Conservation (phyloP, 2,888 invertebrate genomes). For the Lapara coniferarum region DNA sequence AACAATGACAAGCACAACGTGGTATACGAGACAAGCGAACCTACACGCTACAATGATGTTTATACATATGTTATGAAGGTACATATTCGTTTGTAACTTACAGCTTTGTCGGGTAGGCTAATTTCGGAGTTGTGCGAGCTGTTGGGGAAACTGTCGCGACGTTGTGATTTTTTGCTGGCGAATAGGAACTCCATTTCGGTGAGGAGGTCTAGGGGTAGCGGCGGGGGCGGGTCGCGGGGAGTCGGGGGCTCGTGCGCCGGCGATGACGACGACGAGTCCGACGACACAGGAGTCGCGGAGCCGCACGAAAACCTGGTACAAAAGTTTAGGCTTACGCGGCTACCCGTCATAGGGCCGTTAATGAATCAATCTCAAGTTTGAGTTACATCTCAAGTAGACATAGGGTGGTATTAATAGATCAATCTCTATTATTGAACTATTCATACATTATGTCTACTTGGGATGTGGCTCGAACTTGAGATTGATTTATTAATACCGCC, state of each 20-base stretch:
- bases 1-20: conserved; percentile 46
- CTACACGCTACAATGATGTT: conserved; percentile 39
- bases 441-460: no score
- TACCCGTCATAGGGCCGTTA: neutral
- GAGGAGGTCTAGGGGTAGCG: conserved; percentile 70
- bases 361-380: no score
- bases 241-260: conserved; percentile 54
- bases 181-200: conserved; percentile 76
- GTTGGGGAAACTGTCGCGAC: conserved; percentile 66
- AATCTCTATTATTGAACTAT: no score
- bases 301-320: conserved; percentile 69
- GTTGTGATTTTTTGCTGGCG: conserved; percentile 53
- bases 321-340: neutral
- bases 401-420: no score
- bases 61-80: conserved; percentile 37
- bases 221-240: conserved; percentile 55
- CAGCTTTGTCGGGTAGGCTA: conserved; percentile 67
- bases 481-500: no score
- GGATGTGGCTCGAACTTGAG: no score
- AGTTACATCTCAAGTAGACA: no score
- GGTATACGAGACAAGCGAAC: conserved; percentile 45
- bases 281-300: conserved; percentile 73
- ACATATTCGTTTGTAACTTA: conserved; percentile 51
- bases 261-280: conserved; percentile 68
- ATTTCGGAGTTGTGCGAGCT: conserved; percentile 57